Evolutionary conservation across 37 sponge, comb jelly and placozoan species (phyloP).

Genomic region (Agelas oroides): DNA sequence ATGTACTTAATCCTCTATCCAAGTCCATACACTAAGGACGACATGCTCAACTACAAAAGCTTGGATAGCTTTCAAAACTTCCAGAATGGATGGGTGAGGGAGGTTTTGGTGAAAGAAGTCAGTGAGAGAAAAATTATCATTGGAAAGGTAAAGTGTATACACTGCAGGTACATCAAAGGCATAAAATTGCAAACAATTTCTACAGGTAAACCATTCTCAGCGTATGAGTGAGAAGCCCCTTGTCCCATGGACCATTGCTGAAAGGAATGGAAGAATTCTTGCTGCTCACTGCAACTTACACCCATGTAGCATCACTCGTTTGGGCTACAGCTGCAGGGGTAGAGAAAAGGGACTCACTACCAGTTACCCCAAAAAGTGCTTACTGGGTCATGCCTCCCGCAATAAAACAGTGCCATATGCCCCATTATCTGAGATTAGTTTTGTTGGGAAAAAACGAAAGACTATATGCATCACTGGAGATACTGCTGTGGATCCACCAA

Average conservation of each 20-base stretch:
- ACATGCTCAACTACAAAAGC: conserved; percentile 71
- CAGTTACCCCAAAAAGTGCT: conserved; percentile 56
- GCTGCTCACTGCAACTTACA: conserved; percentile 81
- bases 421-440: conserved; percentile 49
- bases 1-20: conserved; percentile 47
- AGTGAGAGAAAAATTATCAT: conserved; percentile 51
- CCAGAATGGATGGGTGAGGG: conserved; percentile 68
- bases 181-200: conserved; percentile 57
- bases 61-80: conserved; percentile 67
- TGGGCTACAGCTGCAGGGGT: conserved; percentile 65
- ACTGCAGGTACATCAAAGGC: background rate
- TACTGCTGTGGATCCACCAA: background rate
- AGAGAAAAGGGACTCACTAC: conserved; percentile 39
- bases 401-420: conserved; percentile 48
- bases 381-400: conserved; percentile 62
- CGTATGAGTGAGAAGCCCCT: conserved; percentile 71
- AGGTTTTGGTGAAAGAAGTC: conserved; percentile 34
- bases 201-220: no score
- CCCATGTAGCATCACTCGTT: conserved; percentile 71
- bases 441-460: conserved; percentile 44
- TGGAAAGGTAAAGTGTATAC: conserved; percentile 33
- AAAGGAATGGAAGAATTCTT: conserved; percentile 39
- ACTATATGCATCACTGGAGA: no score
- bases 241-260: conserved; percentile 50
- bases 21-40: conserved; percentile 73